Conservation (phyloP, 2,113 vertebrate species). For the Ardeotis arabs region DNA sequence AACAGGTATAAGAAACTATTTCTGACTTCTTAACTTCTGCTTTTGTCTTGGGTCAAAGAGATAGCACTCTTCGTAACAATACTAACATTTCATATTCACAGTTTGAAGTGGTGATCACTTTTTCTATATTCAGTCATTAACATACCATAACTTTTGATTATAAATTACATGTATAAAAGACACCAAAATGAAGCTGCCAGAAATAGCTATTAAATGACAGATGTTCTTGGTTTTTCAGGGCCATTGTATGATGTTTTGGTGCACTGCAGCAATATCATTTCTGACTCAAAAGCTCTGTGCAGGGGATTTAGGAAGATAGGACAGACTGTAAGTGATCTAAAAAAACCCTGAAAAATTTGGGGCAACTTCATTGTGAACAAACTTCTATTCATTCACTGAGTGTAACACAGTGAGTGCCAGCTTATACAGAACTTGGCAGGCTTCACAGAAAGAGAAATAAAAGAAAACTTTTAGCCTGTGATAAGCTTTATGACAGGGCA, state of each 20-base stretch:
- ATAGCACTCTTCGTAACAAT: neutral
- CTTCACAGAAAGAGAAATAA: constrained; percentile 58
- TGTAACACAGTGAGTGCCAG: constrained; percentile 31
- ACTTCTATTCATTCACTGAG: constrained; percentile 47
- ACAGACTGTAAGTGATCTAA: constrained; percentile 16
- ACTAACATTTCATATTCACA: neutral
- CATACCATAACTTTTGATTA: neutral
- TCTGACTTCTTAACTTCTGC: neutral
- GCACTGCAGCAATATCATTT: neutral
- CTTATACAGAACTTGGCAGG: constrained; percentile 40
- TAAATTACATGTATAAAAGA: neutral
- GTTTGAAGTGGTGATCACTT: neutral
- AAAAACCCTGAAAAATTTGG: constrained; percentile 32
- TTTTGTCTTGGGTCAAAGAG: neutral
- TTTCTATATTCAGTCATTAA: neutral
- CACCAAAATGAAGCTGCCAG: neutral
- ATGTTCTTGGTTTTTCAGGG: neutral
- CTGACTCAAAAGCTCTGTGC: constrained; percentile 33
- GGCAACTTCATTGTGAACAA: constrained; percentile 59
- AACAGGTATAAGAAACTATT: neutral
- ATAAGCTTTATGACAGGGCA: constrained; percentile 57
- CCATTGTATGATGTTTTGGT: constrained; percentile 8
- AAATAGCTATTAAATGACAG: neutral
- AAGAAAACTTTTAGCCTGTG: constrained; percentile 51
- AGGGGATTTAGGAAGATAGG: constrained; percentile 51